phyloP scores from a whole-genome alignment of 1,140 invertebrate species.

The Hetaerina americana region DNA sequence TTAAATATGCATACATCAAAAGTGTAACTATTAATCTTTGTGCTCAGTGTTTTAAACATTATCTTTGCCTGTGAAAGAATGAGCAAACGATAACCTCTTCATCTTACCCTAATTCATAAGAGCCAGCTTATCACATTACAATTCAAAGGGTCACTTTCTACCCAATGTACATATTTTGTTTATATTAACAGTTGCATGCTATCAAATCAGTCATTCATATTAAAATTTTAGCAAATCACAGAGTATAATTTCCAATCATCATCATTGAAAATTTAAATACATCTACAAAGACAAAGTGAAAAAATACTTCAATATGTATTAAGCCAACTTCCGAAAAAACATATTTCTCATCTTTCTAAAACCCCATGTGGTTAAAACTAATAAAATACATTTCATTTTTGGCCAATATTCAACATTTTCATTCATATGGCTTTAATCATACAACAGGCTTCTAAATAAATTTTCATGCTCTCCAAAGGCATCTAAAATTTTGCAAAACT shows the following conservation, averaged over 20 bases:
- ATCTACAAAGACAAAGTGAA: neutral
- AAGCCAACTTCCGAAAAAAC: neutral
- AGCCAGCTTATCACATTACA: neutral
- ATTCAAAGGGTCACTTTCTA: neutral
- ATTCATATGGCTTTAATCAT: neutral
- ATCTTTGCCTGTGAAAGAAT: neutral
- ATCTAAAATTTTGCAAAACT: slow-evolving; percentile 1
- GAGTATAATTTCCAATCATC: neutral
- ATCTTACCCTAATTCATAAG: neutral
- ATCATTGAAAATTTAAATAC: neutral
- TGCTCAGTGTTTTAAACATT: neutral
- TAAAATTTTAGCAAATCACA: neutral
- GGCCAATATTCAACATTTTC: neutral
- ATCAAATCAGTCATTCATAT: neutral
- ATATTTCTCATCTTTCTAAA: neutral
- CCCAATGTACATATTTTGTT: neutral
- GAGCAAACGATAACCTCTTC: neutral
- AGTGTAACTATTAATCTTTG: neutral
- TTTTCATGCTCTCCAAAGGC: neutral
- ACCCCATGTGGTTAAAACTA: neutral
- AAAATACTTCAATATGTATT: slow-evolving; percentile 1
- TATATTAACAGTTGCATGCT: neutral
- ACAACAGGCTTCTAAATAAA: neutral
- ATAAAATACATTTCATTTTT: neutral
- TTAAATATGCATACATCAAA: neutral